These are phyloP conservation scores for Orius laevigatus DNA, from an alignment of 1,140 invertebrate species.

Conservation along the genomic window DNA sequence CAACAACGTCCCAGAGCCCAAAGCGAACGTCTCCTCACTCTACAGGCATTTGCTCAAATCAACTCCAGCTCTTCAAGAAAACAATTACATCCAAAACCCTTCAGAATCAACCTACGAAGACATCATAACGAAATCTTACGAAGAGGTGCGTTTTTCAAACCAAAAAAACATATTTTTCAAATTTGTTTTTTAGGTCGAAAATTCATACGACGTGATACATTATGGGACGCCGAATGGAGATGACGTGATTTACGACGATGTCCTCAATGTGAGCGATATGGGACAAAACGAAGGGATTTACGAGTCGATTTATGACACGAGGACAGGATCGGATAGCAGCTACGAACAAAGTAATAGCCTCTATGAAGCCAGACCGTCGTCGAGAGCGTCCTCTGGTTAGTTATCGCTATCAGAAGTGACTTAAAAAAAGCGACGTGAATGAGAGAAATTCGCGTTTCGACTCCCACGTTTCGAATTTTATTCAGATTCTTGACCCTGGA, in stretches of 20 bases:
- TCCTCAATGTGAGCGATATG: conserved; percentile 3
- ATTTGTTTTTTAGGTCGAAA: background rate
- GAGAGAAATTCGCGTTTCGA: background rate
- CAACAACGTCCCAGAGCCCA: background rate
- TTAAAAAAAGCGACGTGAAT: background rate
- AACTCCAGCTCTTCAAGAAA: background rate
- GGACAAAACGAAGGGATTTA: conserved; percentile 4
- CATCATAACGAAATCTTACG: background rate
- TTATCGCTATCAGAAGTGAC: background rate
- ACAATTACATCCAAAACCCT: too few species aligned
- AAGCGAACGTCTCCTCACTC: conserved; percentile 2
- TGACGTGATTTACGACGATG: conserved; percentile 15
- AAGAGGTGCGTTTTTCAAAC: background rate
- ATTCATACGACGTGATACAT: conserved; percentile 11
- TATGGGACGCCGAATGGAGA: background rate
- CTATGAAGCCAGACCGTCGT: conserved; percentile 18
- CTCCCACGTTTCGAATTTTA: too few species aligned
- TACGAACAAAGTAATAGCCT: conserved; percentile 22
- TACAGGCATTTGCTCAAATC: background rate
- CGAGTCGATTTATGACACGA: conserved; percentile 9
- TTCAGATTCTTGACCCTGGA: background rate
- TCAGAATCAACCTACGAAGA: background rate
- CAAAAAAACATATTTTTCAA: background rate
- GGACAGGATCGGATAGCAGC: conserved; percentile 17
- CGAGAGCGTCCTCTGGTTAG: conserved; percentile 19